phyloP scores from a whole-genome alignment of 2,888 invertebrate genomes.

The Papilio demoleus region DNA sequence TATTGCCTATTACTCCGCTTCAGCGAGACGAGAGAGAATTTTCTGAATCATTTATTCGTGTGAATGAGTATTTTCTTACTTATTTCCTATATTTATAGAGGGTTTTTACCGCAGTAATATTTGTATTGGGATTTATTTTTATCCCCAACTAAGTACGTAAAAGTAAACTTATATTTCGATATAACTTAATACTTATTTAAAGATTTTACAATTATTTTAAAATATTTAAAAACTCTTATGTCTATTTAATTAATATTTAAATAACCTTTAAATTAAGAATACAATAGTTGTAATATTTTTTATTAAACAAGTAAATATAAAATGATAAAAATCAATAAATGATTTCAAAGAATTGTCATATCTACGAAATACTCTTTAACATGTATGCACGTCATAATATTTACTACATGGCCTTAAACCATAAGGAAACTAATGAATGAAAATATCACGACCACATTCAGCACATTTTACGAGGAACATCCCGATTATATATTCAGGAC shows the following conservation, averaged over 20 bases:
- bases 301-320: no score
- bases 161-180: no score
- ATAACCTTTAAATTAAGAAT: no score
- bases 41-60: slow-evolving; percentile 16
- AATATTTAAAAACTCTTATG: no score
- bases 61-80: background rate
- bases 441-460: slow-evolving; percentile 56
- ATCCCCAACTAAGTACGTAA: no score
- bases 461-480: slow-evolving; percentile 50
- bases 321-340: no score
- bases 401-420: slow-evolving; percentile 52
- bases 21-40: slow-evolving; percentile 15
- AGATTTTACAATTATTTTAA: no score
- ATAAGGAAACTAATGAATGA: slow-evolving; percentile 56
- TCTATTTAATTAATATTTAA: no score
- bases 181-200: no score
- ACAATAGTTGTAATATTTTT: no score
- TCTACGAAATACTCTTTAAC: slow-evolving; percentile 45
- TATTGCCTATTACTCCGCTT: slow-evolving; percentile 45
- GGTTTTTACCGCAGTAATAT: background rate
- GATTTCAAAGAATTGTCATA: slow-evolving; percentile 16
- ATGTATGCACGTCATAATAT: slow-evolving; percentile 51
- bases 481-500: slow-evolving; percentile 47
- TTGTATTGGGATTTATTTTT: no score
- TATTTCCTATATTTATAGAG: background rate